These are phyloP conservation scores for Catostylus mosaicus DNA, from an alignment of 30 jellyfish, hydroid and myxozoan genomes.

Conservation along the genomic window DNA sequence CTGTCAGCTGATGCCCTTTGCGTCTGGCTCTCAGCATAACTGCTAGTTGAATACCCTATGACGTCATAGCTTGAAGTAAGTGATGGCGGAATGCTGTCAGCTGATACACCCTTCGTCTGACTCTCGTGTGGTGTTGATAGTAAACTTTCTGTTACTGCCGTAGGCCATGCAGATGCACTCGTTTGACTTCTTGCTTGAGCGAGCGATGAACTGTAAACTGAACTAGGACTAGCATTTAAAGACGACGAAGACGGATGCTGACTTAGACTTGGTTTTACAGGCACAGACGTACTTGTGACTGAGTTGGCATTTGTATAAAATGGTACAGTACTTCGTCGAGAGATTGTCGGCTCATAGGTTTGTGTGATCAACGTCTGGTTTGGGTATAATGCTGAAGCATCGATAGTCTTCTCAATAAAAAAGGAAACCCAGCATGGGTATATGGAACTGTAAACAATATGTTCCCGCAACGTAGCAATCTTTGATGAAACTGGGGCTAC, in stretches of 20 bases:
- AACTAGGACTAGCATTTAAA: not conserved
- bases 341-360: not conserved
- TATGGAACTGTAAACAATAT: slow-evolving; percentile 9
- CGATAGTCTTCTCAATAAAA: slow-evolving; percentile 11
- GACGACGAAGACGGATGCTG: not conserved
- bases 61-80: not conserved
- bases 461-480: not conserved
- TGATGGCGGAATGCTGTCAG: not conserved
- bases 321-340: not conserved
- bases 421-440: slow-evolving; percentile 49
- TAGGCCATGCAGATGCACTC: not conserved
- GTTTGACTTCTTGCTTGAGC: not conserved
- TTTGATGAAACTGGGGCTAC: not conserved
- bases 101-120: not conserved
- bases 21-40: not conserved
- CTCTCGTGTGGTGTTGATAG: not conserved
- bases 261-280: not conserved
- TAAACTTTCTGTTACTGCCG: not conserved
- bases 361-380: slow-evolving; percentile 6
- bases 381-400: slow-evolving; percentile 34
- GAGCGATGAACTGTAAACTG: not conserved
- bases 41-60: not conserved
- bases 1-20: not conserved
- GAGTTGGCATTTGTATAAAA: not conserved
- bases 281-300: not conserved